These are phyloP conservation scores for Athene cunicularia DNA, from an alignment of 2,113 vertebrate genomes.

Conservation along the genomic window DNA sequence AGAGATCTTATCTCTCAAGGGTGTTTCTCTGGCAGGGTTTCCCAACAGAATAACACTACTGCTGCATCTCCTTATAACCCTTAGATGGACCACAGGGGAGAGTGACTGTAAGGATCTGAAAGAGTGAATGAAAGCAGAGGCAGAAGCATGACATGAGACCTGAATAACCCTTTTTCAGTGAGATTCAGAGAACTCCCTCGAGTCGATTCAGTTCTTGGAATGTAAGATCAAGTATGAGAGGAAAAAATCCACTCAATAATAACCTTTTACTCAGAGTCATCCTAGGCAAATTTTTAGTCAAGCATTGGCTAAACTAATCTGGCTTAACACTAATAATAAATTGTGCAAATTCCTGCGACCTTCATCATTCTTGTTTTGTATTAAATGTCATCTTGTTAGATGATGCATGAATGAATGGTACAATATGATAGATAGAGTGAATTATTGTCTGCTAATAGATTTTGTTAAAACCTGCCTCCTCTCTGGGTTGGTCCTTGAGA, in stretches of 20 bases:
- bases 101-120: not conserved
- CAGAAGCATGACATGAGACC: not conserved
- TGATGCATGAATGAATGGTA: constrained; percentile 40
- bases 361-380: constrained; percentile 68
- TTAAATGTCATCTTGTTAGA: constrained; percentile 63
- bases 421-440: not conserved
- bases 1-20: not conserved
- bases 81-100: not conserved
- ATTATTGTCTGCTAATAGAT: constrained; percentile 23
- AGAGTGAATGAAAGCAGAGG: not conserved
- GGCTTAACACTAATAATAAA: constrained; percentile 66
- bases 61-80: not conserved
- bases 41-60: not conserved
- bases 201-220: not conserved
- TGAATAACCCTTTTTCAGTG: not conserved
- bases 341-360: constrained; percentile 37
- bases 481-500: constrained; percentile 14
- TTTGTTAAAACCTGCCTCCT: not conserved
- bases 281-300: constrained; percentile 65
- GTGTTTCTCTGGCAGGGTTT: not conserved
- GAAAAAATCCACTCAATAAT: constrained; percentile 21
- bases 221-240: not conserved
- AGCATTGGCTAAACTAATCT: constrained; percentile 53
- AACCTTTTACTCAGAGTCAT: constrained; percentile 39
- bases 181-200: not conserved